Evolutionary conservation across 2,888 invertebrate species (phyloP), one percentile per base, ranked within the genome.

Genomic region (Lydus trimaculatus): DNA sequence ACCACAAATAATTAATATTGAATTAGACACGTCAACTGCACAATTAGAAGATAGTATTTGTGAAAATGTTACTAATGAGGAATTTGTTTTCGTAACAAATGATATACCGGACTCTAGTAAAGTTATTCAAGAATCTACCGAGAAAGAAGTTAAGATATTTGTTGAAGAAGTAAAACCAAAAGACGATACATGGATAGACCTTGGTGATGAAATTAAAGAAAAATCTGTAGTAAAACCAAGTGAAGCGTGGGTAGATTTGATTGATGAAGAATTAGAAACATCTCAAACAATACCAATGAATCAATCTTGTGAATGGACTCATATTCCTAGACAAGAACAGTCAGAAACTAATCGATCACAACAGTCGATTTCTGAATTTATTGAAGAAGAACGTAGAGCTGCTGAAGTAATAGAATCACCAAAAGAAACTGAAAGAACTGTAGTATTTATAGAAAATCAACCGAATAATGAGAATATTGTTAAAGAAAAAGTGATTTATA

Each of bases 1-100:
- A 25, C 82, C 82, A 23, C 79, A 81, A 36, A 79, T 83, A 39
- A 82, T 83, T 60, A 72, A 73, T 59, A 64, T 76, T 52, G 69
- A 70, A 61, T 65, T 69, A 58, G 72, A 73, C 60, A 64, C 70
- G 48, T 68, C 73, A 66, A 71, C 71, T 28, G 61, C 74, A 28
- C 61, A 70, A 59, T 62, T 71, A 7, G 71, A 75, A 28, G 78
- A 78, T 20, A 74, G 73, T 63, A 73, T 75, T 13, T 31, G 65
- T 8, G 78, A 79, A 70, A 65, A 56, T 62, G 64, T 71, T 28
- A 62, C 67, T 25, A 73, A 76, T 20, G 79, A 80, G 59, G 80
- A 80, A 69, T 79, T 80, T 72, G 75, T 80, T 25, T 79, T 80
- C 63, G 72, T 80, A 25, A 71, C 79, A 31, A 72, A 67, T 63